A percentile compares a stretch with the other conserved stretches of the same genome.
Evolutionary conservation across 2,888 invertebrate species (phyloP).

Genomic region (Megamerina dolium): DNA sequence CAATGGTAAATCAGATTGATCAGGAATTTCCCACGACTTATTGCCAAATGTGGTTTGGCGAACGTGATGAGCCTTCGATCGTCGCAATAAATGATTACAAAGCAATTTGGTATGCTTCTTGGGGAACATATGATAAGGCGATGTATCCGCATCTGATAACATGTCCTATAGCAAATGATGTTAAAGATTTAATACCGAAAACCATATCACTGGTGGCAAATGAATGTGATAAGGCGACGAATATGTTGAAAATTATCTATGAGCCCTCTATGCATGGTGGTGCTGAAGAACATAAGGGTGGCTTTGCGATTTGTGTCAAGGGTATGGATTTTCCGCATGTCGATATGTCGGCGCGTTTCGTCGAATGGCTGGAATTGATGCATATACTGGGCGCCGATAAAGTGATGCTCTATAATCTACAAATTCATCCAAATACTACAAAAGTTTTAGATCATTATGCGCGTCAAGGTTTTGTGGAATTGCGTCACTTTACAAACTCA

Average conservation of each 20-base stretch:
- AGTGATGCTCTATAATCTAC: conserved; percentile 80
- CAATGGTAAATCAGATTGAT: conserved; percentile 80
- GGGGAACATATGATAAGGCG: conserved; percentile 79
- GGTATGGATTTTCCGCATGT: conserved; percentile 85
- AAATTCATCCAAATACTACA: conserved; percentile 81
- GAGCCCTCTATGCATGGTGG: conserved; percentile 51
- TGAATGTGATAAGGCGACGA: conserved; percentile 76
- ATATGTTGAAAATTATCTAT: conserved; percentile 73
- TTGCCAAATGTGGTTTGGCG: conserved; percentile 83
- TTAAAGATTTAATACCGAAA: conserved; percentile 21
- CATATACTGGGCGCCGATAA: conserved; percentile 80
- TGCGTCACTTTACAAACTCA: conserved; percentile 73
- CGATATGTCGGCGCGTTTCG: conserved; percentile 77
- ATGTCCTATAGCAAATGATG: conserved; percentile 69
- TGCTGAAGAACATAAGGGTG: conserved; percentile 32
- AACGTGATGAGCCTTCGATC: conserved; percentile 66
- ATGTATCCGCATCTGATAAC: conserved; percentile 82
- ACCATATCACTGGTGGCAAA: conserved; percentile 74
- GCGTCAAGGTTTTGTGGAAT: conserved; percentile 58
- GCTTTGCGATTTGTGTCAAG: conserved; percentile 86
- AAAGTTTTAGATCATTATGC: conserved; percentile 64
- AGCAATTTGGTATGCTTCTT: conserved; percentile 83
- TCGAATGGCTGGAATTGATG: conserved; percentile 89
- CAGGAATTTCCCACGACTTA: conserved; percentile 60
- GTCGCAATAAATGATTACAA: conserved; percentile 77